Evolutionary conservation across 2,797 vertebrate genomes (phyloP), one percentile per base, ranked within the genome.

Genomic region (Bradypodion ventrale): DNA sequence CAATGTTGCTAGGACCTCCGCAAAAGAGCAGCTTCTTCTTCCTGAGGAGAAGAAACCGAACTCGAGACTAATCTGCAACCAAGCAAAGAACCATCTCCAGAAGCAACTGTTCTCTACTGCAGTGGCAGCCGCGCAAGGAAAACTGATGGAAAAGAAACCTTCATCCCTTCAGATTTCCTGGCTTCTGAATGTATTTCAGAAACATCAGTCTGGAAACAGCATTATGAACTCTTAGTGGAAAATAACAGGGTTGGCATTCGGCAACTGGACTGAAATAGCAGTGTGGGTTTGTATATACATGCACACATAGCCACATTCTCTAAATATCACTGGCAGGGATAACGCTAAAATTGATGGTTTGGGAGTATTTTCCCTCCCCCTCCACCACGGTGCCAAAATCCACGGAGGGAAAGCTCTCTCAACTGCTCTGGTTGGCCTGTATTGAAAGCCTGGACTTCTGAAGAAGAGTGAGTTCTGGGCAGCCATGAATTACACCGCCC

Each of bases 11-110:
- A 93, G 98, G 97, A 0, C 97, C 97, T 0, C 97, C 97, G 0
- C 97, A 98, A 96, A 99, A 98, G 95, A 98, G 96, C 27, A 97
- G 97, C 1, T 98, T 98, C 96, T 97, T 98, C 87, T 98, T 98
- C 78, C 96, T 98, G 95, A 98, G 97, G 94, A 97, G 96, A 87
- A 96, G 96, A 90, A 98, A 96, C 95, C 91, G 95, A 94, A 97
- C 97, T 93, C 96, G 96, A 87, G 97, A 98, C 93, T 98, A 97
- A 94, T 78, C 72, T 52, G n/a, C 19, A 7, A 49, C 59, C 68
- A 78, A 77, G 75, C 84, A 82, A 86, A 89, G 84, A 91, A 29
- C 82, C 1, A 0, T 6, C 2, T 79, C 62, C 81, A 68, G 73
- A 89, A 86, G 40, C 52, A 62, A 62, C 83, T 83, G 59, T 60